Evolutionary conservation across 2,888 invertebrate genomes (phyloP).

Genomic region (Stenolophus ochropezus): DNA sequence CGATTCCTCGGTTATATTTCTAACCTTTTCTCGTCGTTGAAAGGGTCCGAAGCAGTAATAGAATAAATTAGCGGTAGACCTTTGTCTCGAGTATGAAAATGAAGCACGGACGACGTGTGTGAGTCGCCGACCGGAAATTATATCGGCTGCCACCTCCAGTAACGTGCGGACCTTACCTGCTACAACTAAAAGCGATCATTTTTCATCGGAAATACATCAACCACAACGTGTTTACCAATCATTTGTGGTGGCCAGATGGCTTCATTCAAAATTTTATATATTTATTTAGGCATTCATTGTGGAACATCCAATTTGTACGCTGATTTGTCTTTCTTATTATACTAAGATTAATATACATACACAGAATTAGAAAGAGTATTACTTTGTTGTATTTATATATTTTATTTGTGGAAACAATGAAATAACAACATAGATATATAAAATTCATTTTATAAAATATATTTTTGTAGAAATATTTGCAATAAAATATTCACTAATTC

Average conservation of each 20-base stretch:
- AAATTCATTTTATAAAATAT: neutral
- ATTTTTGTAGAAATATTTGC: no score
- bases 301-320: slow-evolving; percentile 54
- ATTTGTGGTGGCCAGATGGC: slow-evolving; percentile 59
- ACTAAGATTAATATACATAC: slow-evolving; percentile 13
- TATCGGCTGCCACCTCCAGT: slow-evolving; percentile 22
- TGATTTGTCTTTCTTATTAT: neutral
- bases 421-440: neutral
- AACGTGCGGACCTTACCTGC: slow-evolving; percentile 39
- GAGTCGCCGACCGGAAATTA: slow-evolving; percentile 54
- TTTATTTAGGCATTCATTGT: slow-evolving; percentile 53
- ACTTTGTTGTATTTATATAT: no score
- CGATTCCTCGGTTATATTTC: neutral
- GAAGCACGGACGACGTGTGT: slow-evolving; percentile 45
- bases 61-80: slow-evolving; percentile 44
- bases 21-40: neutral
- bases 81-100: slow-evolving; percentile 49
- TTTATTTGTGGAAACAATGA: neutral
- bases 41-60: slow-evolving; percentile 43
- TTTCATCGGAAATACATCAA: slow-evolving; percentile 58
- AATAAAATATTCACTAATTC: no score
- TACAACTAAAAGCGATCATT: slow-evolving; percentile 56
- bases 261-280: slow-evolving; percentile 58
- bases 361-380: neutral
- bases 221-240: slow-evolving; percentile 56